Percentiles rank a stretch among this genome's conserved stretches.
phyloP scores from a whole-genome alignment of 2,888 invertebrate species.

The Theodoxus fluviatilis region DNA sequence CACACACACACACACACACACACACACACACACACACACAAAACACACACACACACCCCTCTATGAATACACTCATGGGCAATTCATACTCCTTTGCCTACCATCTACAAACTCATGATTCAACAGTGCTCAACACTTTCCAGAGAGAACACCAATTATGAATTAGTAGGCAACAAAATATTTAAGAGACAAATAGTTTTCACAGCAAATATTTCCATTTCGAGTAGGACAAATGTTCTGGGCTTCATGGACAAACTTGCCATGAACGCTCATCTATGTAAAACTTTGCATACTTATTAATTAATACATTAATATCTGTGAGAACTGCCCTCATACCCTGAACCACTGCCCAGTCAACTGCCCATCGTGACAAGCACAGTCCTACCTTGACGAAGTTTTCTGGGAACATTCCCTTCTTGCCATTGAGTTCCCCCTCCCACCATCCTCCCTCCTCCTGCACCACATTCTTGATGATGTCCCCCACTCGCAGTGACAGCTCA shows the following conservation, averaged over 20 bases:
- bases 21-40: too few relatives aligned
- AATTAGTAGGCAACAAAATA: too few relatives aligned
- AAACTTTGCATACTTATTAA: background rate
- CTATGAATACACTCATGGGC: too few relatives aligned
- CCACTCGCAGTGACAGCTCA: slow-evolving; percentile 82
- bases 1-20: too few relatives aligned
- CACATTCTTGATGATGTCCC: slow-evolving; percentile 83
- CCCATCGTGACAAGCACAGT: slow-evolving; percentile 7
- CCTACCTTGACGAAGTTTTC: slow-evolving; percentile 82
- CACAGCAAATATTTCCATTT: background rate
- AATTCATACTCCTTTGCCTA: too few relatives aligned
- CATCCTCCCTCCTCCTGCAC: slow-evolving; percentile 82
- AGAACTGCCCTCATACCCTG: too few relatives aligned
- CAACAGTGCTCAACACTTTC: too few relatives aligned
- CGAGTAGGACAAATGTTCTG: background rate
- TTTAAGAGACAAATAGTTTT: too few relatives aligned
- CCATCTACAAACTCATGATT: too few relatives aligned
- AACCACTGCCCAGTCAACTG: background rate
- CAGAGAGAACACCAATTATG: too few relatives aligned
- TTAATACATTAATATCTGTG: background rate
- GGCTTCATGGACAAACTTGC: background rate
- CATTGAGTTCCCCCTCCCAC: slow-evolving; percentile 87
- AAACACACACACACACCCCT: too few relatives aligned
- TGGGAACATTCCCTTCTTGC: slow-evolving; percentile 87
- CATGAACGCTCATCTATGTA: background rate